phyloP scores from a whole-genome alignment of 2,113 vertebrate genomes.

The Brachypteracias leptosomus region DNA sequence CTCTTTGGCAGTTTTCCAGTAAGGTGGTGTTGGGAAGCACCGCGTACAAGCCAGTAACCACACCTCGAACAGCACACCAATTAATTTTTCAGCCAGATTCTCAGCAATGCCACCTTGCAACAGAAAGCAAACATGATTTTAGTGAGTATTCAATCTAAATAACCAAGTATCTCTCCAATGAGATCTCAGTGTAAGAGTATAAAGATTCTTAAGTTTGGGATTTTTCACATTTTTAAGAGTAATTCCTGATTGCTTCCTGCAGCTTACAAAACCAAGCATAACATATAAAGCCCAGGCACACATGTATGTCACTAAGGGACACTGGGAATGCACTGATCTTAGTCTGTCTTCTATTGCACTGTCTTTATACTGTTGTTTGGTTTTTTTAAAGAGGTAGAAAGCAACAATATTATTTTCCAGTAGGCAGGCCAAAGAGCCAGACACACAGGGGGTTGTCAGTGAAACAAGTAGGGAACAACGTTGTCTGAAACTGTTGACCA shows the following conservation, averaged over 20 bases:
- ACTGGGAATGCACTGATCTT: background rate
- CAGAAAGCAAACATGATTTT: conserved; percentile 26
- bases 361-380: background rate
- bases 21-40: conserved; percentile 94
- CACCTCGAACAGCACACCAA: conserved; percentile 94
- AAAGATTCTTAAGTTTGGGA: background rate
- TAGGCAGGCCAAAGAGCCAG: background rate
- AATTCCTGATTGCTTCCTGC: background rate
- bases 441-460: background rate
- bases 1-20: conserved; percentile 96
- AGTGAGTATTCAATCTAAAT: background rate
- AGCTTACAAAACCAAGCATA: background rate
- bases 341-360: background rate
- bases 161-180: background rate
- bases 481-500: background rate
- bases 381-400: background rate
- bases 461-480: background rate
- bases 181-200: background rate
- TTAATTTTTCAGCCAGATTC: conserved; percentile 90
- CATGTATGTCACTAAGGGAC: fast-evolving
- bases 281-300: background rate
- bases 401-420: background rate
- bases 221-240: background rate
- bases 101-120: conserved; percentile 90
- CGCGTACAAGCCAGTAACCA: conserved; percentile 91